phyloP scores from a whole-genome alignment of 1,140 invertebrate genomes.

The Saccostrea cuccullata region DNA sequence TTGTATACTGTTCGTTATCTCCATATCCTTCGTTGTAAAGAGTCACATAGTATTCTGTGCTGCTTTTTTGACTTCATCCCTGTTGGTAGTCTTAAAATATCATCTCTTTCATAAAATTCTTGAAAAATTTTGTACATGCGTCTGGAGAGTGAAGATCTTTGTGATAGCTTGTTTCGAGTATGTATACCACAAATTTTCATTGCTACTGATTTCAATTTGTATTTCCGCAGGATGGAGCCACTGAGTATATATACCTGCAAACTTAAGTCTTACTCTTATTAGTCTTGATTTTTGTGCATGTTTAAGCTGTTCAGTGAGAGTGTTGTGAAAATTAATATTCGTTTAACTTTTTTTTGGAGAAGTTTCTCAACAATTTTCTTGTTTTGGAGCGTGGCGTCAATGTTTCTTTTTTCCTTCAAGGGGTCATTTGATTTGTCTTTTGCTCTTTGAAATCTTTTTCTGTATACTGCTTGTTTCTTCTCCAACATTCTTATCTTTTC shows the following conservation, averaged over 20 bases:
- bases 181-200: background rate
- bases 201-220: conserved; percentile 10
- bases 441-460: conserved; percentile 21
- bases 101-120: conserved; percentile 57
- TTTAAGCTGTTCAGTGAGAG: conserved; percentile 28
- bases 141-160: background rate
- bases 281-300: background rate
- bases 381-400: too few relatives aligned
- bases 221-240: conserved; percentile 22
- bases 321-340: conserved; percentile 47
- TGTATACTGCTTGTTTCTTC: conserved; percentile 20
- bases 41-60: conserved; percentile 51
- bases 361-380: conserved; percentile 31
- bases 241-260: background rate
- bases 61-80: conserved; percentile 56
- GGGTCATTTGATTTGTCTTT: conserved; percentile 11
- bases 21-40: too few relatives aligned
- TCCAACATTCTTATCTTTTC: conserved; percentile 20
- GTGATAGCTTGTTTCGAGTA: conserved; percentile 9
- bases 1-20: too few relatives aligned
- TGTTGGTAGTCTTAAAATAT: conserved; percentile 49
- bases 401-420: conserved; percentile 42
- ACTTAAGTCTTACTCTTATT: background rate
- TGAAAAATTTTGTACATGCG: conserved; percentile 17
- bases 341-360: conserved; percentile 9